Evolutionary conservation across 2,797 vertebrate species (phyloP).

Genomic region (Kryptolebias ocellatus): DNA sequence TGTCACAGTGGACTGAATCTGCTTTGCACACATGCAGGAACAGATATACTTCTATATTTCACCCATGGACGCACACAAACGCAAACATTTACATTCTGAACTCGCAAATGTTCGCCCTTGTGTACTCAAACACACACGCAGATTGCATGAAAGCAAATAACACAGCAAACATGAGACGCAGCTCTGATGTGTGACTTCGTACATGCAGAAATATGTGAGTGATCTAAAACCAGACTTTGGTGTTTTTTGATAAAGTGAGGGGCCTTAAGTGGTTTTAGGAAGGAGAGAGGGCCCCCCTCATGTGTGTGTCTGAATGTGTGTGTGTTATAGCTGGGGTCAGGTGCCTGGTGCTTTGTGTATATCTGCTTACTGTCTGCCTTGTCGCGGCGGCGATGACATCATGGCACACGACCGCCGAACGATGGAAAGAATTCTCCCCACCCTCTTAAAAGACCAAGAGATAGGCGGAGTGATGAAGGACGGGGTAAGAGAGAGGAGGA

Average conservation of each 20-base stretch:
- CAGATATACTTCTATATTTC: not conserved
- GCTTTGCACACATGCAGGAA: slow-evolving; percentile 30
- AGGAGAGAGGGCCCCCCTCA: slow-evolving; percentile 39
- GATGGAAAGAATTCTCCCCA: slow-evolving; percentile 73
- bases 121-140: not conserved
- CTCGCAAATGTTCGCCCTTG: not conserved
- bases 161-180: slow-evolving; percentile 42
- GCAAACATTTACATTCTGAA: not conserved
- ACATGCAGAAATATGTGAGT: slow-evolving; percentile 52
- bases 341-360: slow-evolving; percentile 67
- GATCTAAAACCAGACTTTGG: slow-evolving; percentile 70
- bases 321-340: slow-evolving; percentile 66
- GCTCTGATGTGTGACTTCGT: slow-evolving; percentile 34
- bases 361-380: slow-evolving; percentile 74
- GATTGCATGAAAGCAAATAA: slow-evolving; percentile 60
- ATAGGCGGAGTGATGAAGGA: slow-evolving; percentile 41
- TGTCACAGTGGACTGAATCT: slow-evolving; percentile 58
- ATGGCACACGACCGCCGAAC: slow-evolving; percentile 68
- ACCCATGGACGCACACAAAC: slow-evolving; percentile 18
- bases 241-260: slow-evolving; percentile 70
- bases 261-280: slow-evolving; percentile 73
- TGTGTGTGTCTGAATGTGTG: slow-evolving; percentile 29
- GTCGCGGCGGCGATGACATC: slow-evolving; percentile 75
- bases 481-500: slow-evolving; percentile 2
- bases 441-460: slow-evolving; percentile 41